Percentiles rank a stretch among this genome's conserved stretches.
phyloP scores from a whole-genome alignment of 2,113 vertebrate species.

The Cyprinodon brontotheroides region DNA sequence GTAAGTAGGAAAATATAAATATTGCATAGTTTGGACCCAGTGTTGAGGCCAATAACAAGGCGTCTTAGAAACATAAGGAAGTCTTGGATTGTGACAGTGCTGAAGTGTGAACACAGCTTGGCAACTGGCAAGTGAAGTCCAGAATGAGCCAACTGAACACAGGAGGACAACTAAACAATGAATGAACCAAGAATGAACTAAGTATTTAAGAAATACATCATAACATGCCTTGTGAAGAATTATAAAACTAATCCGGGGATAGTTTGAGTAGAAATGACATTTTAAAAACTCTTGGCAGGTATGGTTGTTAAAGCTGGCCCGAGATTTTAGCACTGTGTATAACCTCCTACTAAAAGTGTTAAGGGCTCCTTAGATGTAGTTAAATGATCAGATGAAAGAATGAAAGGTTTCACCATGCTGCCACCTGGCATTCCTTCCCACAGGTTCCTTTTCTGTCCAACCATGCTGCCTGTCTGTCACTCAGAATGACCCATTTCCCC shows the following conservation, averaged over 20 bases:
- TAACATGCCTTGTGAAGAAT: too few relatives aligned
- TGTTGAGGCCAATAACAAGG: neutral
- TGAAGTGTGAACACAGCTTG: neutral
- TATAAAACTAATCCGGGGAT: too few relatives aligned
- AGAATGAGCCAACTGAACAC: neutral
- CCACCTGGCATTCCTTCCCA: conserved; percentile 3
- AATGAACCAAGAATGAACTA: neutral
- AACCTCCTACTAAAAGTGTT: neutral
- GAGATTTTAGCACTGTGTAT: neutral
- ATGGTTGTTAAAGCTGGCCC: neutral
- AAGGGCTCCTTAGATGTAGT: conserved; percentile 18
- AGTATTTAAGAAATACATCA: too few relatives aligned
- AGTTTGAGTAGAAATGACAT: too few relatives aligned
- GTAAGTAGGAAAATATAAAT: neutral
- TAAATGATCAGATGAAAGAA: conserved; percentile 13
- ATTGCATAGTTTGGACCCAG: neutral
- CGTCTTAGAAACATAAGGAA: neutral
- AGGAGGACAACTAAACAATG: neutral
- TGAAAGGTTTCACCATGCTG: conserved; percentile 19
- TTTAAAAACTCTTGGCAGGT: neutral
- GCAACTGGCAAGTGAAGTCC: neutral
- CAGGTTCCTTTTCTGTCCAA: conserved; percentile 31
- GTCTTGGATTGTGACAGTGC: neutral
- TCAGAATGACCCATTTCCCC: conserved; percentile 57
- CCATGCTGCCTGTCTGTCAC: conserved; percentile 48